phyloP scores from a whole-genome alignment of 1,140 invertebrate genomes.

The Mizuhopecten yessoensis region DNA sequence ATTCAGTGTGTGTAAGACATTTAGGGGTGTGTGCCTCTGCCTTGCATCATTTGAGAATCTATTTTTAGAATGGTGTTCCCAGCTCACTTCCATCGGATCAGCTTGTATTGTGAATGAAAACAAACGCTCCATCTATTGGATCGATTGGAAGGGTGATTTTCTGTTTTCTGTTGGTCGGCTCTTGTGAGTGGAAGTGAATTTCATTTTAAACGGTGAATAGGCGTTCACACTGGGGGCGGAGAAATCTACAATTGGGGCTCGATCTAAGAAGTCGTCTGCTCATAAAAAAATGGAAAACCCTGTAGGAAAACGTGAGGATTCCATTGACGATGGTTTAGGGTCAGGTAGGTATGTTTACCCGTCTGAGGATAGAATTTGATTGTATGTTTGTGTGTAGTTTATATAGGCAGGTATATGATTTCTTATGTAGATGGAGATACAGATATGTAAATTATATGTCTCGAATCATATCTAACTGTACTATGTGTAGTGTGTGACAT shows the following conservation, averaged over 20 bases:
- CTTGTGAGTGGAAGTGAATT: neutral
- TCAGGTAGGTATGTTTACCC: neutral
- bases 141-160: too few relatives aligned
- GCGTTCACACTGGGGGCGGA: constrained; percentile 22
- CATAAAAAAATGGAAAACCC: neutral
- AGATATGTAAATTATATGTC: too few relatives aligned
- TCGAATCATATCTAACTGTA: neutral
- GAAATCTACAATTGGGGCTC: constrained; percentile 32
- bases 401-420: neutral
- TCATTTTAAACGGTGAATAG: neutral
- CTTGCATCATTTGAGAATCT: constrained; percentile 10
- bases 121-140: neutral
- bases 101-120: neutral
- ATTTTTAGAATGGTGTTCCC: constrained; percentile 25
- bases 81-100: neutral
- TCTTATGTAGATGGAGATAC: neutral
- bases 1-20: neutral
- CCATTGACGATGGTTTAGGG: neutral
- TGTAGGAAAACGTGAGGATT: neutral
- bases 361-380: too few relatives aligned
- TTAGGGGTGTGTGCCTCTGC: neutral
- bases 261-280: neutral
- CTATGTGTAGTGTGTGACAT: neutral
- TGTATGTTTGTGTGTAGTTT: neutral
- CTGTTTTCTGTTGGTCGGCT: neutral